These are phyloP conservation scores for Hemicrepidius hirtus DNA, from an alignment of 2,888 invertebrate species.

Conservation along the genomic window DNA sequence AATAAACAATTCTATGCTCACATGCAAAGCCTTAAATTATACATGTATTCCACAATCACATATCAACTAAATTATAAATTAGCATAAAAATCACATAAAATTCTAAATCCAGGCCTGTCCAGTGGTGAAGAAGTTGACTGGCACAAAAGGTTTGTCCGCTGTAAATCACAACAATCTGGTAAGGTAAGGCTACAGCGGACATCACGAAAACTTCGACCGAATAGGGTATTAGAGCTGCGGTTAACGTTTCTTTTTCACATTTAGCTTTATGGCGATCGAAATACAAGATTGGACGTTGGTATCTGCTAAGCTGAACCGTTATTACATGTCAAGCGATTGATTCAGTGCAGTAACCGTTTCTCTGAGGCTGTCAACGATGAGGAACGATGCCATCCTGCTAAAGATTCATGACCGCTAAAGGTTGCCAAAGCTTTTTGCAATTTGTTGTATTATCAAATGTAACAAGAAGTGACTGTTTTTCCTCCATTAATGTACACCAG, in stretches of 20 bases:
- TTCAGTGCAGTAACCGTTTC: constrained; percentile 58
- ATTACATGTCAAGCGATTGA: constrained; percentile 58
- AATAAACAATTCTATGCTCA: constrained; percentile 43
- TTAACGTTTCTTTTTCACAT: constrained; percentile 5
- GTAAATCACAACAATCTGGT: constrained; percentile 68
- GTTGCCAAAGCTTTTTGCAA: constrained; percentile 59
- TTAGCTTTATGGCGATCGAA: constrained; percentile 8
- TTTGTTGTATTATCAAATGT: constrained; percentile 54
- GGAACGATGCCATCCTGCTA: constrained; percentile 57
- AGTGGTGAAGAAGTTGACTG: constrained; percentile 68
- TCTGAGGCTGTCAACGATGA: constrained; percentile 57
- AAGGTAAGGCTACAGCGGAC: constrained; percentile 57
- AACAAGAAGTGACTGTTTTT: not conserved
- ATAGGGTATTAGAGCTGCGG: constrained; percentile 7
- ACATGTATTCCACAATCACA: constrained; percentile 57
- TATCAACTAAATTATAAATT: constrained; percentile 68
- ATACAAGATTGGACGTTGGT: constrained; percentile 23
- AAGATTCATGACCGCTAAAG: constrained; percentile 58
- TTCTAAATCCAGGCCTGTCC: constrained; percentile 67
- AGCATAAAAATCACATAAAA: constrained; percentile 73
- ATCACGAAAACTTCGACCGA: constrained; percentile 50
- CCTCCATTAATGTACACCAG: not conserved
- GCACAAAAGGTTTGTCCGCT: constrained; percentile 70
- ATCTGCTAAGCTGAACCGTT: constrained; percentile 47
- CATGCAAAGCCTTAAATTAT: constrained; percentile 51